These are phyloP conservation scores for Andrena marginata DNA, from an alignment of 2,888 invertebrate species.

Conservation along the genomic window DNA sequence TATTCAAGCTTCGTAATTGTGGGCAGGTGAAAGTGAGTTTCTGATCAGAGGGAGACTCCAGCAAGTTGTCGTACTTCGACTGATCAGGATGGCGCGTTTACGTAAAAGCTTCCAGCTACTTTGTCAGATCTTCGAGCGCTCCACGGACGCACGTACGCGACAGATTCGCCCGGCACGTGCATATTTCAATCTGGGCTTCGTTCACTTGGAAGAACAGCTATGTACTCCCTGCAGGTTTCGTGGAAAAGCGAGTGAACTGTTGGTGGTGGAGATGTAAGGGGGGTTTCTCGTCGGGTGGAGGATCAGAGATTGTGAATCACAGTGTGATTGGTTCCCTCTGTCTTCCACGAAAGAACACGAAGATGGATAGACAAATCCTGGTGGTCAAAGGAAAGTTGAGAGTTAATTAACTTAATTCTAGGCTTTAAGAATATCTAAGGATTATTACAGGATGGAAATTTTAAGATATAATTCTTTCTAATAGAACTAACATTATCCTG, in stretches of 20 bases:
- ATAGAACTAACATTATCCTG: too few relatives aligned
- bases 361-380: too few relatives aligned
- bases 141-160: conserved; percentile 52
- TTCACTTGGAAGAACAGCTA: conserved; percentile 40
- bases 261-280: not conserved
- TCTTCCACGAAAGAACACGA: too few relatives aligned
- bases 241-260: not conserved
- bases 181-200: conserved; percentile 51
- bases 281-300: too few relatives aligned
- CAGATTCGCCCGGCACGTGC: conserved; percentile 48
- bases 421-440: too few relatives aligned
- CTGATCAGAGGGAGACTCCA: not conserved
- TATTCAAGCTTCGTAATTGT: too few relatives aligned
- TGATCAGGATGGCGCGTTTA: conserved; percentile 31
- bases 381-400: not conserved
- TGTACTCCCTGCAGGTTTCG: not conserved
- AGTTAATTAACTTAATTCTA: not conserved
- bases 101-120: conserved; percentile 51
- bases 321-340: too few relatives aligned
- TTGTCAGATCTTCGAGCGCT: conserved; percentile 44
- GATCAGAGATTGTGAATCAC: too few relatives aligned
- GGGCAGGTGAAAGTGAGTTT: not conserved
- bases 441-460: too few relatives aligned
- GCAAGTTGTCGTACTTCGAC: conserved; percentile 3
- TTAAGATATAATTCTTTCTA: not conserved